A percentile compares a stretch with the other conserved stretches of the same genome.
These are phyloP conservation scores for Rhodophaea formosa DNA, from an alignment of 2,888 invertebrate species.

Conservation along the genomic window DNA sequence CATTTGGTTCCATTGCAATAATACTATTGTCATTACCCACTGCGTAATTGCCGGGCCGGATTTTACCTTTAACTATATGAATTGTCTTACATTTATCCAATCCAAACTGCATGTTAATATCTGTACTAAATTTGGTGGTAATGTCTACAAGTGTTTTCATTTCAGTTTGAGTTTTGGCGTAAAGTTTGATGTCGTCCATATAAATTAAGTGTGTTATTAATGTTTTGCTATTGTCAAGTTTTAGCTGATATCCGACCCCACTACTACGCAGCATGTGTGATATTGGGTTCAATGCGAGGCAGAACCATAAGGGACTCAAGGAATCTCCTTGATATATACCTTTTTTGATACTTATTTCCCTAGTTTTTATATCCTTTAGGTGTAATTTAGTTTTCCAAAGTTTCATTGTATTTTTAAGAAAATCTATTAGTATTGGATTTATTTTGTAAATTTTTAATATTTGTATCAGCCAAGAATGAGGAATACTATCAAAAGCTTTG, in stretches of 20 bases:
- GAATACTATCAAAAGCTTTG: too few relatives aligned
- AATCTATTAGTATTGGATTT: conserved; percentile 10
- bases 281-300: too few relatives aligned
- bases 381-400: conserved; percentile 10
- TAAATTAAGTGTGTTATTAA: too few relatives aligned
- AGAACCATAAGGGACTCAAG: too few relatives aligned
- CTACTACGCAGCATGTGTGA: too few relatives aligned
- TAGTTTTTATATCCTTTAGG: neutral
- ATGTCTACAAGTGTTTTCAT: conserved; percentile 19
- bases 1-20: too few relatives aligned
- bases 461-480: conserved; percentile 24
- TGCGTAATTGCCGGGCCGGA: neutral
- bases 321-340: too few relatives aligned
- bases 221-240: too few relatives aligned
- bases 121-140: conserved; percentile 22
- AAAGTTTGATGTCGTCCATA: conserved; percentile 9
- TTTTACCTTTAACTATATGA: neutral
- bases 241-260: too few relatives aligned
- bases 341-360: too few relatives aligned
- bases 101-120: conserved; percentile 24
- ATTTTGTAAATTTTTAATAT: conserved; percentile 21
- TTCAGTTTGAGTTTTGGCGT: conserved; percentile 3
- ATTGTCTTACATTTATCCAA: conserved; percentile 23
- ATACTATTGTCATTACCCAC: too few relatives aligned
- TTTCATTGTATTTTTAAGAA: conserved; percentile 9